phyloP scores from a whole-genome alignment of 2,797 vertebrate species.

The Scolopax bukidnonensis region DNA sequence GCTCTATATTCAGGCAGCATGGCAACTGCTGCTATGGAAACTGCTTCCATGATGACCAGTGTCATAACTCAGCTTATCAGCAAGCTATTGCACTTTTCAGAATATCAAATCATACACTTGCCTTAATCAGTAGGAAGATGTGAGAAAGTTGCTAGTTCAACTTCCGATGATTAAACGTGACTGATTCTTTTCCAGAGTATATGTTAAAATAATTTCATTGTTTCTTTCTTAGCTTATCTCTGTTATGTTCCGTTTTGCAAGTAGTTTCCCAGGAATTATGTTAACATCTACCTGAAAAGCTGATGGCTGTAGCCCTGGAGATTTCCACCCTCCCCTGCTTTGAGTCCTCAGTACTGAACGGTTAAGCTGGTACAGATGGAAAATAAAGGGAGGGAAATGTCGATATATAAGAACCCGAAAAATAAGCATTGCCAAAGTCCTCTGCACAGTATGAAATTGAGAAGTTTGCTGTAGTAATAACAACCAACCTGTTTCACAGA shows the following conservation, averaged over 20 bases:
- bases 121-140: background rate
- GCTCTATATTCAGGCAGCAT: background rate
- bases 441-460: background rate
- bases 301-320: background rate
- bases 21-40: conserved; percentile 12
- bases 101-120: background rate
- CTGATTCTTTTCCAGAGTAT: background rate
- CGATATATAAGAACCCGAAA: background rate
- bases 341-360: background rate
- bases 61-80: background rate
- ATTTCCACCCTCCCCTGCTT: fast-evolving
- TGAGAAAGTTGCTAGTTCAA: background rate
- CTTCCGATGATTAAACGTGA: background rate
- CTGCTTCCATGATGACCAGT: background rate
- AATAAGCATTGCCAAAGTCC: background rate
- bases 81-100: background rate
- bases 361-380: background rate
- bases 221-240: background rate
- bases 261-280: background rate
- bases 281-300: background rate
- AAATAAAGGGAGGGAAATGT: background rate
- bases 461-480: background rate
- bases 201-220: background rate
- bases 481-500: background rate
- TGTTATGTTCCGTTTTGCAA: background rate